Conservation (phyloP, 1,140 invertebrate species). For the Caenorhabditis elegans region DNA sequence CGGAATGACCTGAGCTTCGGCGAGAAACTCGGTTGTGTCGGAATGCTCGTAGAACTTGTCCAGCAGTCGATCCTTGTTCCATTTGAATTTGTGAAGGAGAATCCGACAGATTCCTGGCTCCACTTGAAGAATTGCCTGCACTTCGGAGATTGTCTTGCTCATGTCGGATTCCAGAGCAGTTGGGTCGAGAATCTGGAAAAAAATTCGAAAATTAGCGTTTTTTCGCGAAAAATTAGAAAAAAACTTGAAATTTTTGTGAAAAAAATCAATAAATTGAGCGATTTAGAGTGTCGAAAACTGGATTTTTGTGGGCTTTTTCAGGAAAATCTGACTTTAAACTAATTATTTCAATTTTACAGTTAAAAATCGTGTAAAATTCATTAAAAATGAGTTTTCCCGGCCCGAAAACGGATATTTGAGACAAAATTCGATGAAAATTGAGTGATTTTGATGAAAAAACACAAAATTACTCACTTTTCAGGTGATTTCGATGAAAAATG, state of each 20-base stretch:
- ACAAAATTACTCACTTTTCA: too few species aligned
- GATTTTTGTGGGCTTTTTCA: too few species aligned
- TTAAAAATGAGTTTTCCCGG: neutral
- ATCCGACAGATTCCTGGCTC: conserved; percentile 85
- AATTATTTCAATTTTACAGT: neutral
- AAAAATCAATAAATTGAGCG: conserved; percentile 8
- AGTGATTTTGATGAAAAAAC: neutral
- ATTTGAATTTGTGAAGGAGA: conserved; percentile 86
- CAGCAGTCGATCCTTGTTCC: conserved; percentile 98
- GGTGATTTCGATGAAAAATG: too few species aligned
- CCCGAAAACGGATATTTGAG: too few species aligned
- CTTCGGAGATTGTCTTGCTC: conserved; percentile 73
- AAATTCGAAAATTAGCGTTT: too few species aligned
- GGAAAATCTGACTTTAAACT: neutral
- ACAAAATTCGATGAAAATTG: neutral
- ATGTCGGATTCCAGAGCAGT: conserved; percentile 90
- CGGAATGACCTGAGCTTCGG: conserved; percentile 41
- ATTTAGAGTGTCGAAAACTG: too few species aligned
- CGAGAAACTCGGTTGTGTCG: conserved; percentile 20
- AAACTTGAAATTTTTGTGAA: neutral
- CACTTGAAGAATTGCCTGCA: conserved; percentile 73
- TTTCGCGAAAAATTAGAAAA: too few species aligned
- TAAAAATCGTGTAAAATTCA: neutral
- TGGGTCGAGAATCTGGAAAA: neutral
- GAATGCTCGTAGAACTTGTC: conserved; percentile 72